A percentile compares a stretch with the other conserved stretches of the same genome.
Conservation (phyloP, 2,113 vertebrate genomes). For the Actenoides hombroni region DNA sequence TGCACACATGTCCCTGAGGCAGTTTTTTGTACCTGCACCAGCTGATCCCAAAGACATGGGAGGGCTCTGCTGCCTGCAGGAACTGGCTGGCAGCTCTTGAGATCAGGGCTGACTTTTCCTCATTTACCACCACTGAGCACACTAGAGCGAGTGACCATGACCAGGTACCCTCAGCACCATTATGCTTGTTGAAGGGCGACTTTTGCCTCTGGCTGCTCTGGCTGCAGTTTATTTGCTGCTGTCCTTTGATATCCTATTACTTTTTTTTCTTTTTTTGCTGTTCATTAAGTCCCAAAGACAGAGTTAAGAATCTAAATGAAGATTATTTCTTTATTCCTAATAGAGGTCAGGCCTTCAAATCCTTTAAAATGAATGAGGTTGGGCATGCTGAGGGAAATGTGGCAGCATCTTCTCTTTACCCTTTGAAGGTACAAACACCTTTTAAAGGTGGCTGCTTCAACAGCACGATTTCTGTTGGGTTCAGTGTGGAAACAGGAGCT, state of each 20-base stretch:
- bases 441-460: background rate
- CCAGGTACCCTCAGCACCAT: background rate
- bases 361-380: background rate
- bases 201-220: background rate
- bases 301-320: background rate
- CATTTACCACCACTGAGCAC: background rate
- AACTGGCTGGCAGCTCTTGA: background rate
- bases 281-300: background rate
- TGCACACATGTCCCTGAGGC: background rate
- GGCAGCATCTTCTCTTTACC: background rate
- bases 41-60: background rate
- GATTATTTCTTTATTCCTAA: background rate
- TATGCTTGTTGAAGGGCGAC: background rate
- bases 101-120: background rate
- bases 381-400: background rate
- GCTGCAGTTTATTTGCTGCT: background rate
- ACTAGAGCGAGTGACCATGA: background rate
- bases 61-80: background rate
- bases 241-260: background rate
- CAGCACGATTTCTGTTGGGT: background rate
- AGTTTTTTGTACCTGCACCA: background rate
- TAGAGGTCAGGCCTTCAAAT: background rate
- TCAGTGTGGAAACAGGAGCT: background rate
- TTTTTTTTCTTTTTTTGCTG: background rate
- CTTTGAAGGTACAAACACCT: no score